phyloP scores from a whole-genome alignment of 37 sponge, comb jelly and placozoan species.

The Diacarnus erythraeanus region DNA sequence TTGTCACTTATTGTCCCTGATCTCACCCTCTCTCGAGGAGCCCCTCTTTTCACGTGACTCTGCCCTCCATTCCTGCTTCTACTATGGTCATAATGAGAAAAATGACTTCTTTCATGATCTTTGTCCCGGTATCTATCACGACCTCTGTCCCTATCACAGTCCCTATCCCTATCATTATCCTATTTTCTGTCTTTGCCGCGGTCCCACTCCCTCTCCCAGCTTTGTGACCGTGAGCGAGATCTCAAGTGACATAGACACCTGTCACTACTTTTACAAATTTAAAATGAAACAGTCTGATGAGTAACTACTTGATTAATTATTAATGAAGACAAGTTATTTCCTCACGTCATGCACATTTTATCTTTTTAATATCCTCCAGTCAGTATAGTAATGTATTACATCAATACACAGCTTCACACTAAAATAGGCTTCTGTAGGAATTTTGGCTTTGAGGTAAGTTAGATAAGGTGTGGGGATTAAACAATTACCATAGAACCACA shows the following conservation, averaged over 20 bases:
- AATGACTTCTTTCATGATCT: neutral
- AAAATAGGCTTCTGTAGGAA: too few relatives aligned
- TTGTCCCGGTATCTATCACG: constrained; percentile 2
- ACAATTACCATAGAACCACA: too few relatives aligned
- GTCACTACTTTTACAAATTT: neutral
- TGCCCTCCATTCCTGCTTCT: constrained; percentile 22
- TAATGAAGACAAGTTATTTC: too few relatives aligned
- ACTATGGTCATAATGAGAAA: neutral
- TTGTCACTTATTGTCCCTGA: neutral
- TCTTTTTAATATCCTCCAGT: too few relatives aligned
- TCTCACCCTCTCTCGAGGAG: constrained; percentile 4
- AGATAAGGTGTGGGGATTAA: too few relatives aligned
- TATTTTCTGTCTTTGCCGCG: neutral
- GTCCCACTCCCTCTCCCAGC: constrained; percentile 7
- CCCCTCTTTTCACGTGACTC: neutral
- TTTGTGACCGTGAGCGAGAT: constrained; percentile 4
- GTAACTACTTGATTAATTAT: too few relatives aligned
- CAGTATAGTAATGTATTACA: too few relatives aligned
- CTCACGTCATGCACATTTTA: too few relatives aligned
- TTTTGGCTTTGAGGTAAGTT: too few relatives aligned
- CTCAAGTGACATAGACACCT: neutral
- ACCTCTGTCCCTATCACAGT: neutral
- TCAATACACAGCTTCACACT: too few relatives aligned
- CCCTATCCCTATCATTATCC: neutral
- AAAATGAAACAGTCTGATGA: neutral